phyloP scores from a whole-genome alignment of 92 coral and sea anemone species.

The Blastomussa wellsi region DNA sequence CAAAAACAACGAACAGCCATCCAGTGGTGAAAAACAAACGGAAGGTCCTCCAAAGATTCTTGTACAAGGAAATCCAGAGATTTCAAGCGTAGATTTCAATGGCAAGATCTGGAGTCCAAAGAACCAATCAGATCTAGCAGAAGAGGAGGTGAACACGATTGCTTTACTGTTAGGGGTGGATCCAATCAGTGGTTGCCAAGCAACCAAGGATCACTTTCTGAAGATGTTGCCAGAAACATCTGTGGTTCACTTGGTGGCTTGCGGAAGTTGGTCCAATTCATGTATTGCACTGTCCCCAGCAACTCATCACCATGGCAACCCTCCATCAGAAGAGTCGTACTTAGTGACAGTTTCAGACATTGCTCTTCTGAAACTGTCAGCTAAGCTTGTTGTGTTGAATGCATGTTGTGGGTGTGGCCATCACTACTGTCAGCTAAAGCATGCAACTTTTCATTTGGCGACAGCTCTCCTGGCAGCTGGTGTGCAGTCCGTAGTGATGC shows the following conservation, averaged over 20 bases:
- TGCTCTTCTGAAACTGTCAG: slow-evolving; percentile 47
- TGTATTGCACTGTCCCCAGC: slow-evolving; percentile 76
- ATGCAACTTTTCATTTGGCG: slow-evolving; percentile 60
- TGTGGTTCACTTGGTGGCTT: slow-evolving; percentile 74
- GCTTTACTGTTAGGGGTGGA: slow-evolving; percentile 77
- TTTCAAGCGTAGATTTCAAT: slow-evolving; percentile 58
- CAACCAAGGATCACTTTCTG: slow-evolving; percentile 73
- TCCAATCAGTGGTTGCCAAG: slow-evolving; percentile 71
- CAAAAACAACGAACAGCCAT: neutral
- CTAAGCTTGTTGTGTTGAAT: slow-evolving; percentile 75
- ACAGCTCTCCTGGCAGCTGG: slow-evolving; percentile 83
- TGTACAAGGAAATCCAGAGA: slow-evolving; percentile 75
- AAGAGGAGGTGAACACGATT: slow-evolving; percentile 70
- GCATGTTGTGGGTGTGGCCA: slow-evolving; percentile 80
- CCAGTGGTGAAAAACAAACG: neutral
- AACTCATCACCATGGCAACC: slow-evolving; percentile 45
- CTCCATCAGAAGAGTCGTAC: slow-evolving; percentile 68
- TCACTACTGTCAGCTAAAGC: slow-evolving; percentile 68
- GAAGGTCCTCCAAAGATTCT: slow-evolving; percentile 38
- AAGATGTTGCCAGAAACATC: slow-evolving; percentile 59
- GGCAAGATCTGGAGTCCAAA: slow-evolving; percentile 68
- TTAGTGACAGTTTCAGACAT: slow-evolving; percentile 66
- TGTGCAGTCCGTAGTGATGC: slow-evolving; percentile 63
- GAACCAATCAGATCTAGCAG: slow-evolving; percentile 65
- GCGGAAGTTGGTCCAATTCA: slow-evolving; percentile 76